Conservation (phyloP, 1,140 invertebrate genomes). For the Augochlora pura region DNA sequence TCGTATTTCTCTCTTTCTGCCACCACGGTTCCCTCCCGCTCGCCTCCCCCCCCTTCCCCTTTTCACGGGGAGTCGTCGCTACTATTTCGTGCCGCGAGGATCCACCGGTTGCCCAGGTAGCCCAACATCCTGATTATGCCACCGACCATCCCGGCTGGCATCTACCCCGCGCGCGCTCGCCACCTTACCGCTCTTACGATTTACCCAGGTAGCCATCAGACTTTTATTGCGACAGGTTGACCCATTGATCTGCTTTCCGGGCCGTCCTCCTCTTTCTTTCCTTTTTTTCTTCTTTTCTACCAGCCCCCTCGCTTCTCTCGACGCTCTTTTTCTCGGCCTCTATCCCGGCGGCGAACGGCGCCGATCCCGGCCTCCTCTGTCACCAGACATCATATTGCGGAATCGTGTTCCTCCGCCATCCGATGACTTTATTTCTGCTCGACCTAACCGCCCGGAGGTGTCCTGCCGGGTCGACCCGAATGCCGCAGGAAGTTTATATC, state of each 20-base stretch:
- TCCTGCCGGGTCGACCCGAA: conserved; percentile 36
- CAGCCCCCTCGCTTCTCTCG: too few relatives aligned
- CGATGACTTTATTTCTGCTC: conserved; percentile 20
- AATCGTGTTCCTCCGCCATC: not conserved
- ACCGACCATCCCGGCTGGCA: conserved; percentile 42
- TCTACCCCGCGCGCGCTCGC: conserved; percentile 18
- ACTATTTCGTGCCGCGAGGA: conserved; percentile 28
- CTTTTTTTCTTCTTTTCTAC: not conserved
- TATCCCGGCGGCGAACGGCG: too few relatives aligned
- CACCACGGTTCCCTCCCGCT: too few relatives aligned
- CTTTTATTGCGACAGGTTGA: conserved; percentile 72
- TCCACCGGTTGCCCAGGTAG: conserved; percentile 53
- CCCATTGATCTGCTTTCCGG: conserved; percentile 48
- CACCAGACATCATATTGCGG: conserved; percentile 13
- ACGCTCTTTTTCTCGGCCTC: too few relatives aligned
- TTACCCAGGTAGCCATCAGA: conserved; percentile 63
- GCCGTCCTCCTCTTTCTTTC: not conserved
- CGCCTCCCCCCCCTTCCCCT: not conserved
- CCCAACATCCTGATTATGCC: conserved; percentile 62
- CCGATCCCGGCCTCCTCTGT: not conserved
- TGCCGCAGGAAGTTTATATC: conserved; percentile 62
- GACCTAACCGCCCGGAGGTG: not conserved
- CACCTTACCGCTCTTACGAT: conserved; percentile 17
- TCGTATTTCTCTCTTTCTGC: not conserved
- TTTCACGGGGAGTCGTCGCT: conserved; percentile 12